Evolutionary conservation across 2,888 invertebrate genomes (phyloP), one percentile per base, ranked within the genome.

Genomic region (Tetropium fuscum): DNA sequence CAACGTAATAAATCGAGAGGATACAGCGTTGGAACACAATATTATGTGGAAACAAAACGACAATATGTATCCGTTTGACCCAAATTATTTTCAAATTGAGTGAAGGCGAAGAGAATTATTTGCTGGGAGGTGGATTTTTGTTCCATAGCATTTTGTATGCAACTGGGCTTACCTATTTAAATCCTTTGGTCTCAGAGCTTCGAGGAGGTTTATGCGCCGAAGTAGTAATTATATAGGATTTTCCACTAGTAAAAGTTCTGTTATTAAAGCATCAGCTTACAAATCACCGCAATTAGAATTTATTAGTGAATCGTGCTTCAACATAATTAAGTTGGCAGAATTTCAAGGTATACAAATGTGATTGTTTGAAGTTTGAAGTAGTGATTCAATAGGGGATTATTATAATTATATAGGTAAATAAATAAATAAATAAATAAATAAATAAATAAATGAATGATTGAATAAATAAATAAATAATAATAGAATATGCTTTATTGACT

Each of bases 1-100:
- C 48, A 43, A 54, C 34, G 54, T 25, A 48, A 41, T 54, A 59
- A 49, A 44, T 41, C 41, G 36, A 22, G 36, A 22, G 30, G 32
- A 58, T 51, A 40, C 25, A 53, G 22, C 30, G 45, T 45, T 20
- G 53, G 40, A 20, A 47, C 15, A 16, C 53, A 16, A 11, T 19
- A 10, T 20, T 11, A 48, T 13, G 19, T 19, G 48, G 36, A 34
- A 34, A 10, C 32, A 32, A 32, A 32, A 32, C 8, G 4, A 30
- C 5, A 32, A 32, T 13, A 13, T 11, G 32, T n/a, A 32, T 2
- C 1, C 32, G 4, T 32, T 10, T 47, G 47, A 47, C 47, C 47
- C 32, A 47, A 18, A 47, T 47, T 47, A 32, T 32, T 30, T 32
- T 47, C 47, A 32, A 32, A 32, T 32, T 18, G 30, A 47, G 34